Conservation (phyloP, 2,113 vertebrate species). For the Nycticryphes semicollaris region DNA sequence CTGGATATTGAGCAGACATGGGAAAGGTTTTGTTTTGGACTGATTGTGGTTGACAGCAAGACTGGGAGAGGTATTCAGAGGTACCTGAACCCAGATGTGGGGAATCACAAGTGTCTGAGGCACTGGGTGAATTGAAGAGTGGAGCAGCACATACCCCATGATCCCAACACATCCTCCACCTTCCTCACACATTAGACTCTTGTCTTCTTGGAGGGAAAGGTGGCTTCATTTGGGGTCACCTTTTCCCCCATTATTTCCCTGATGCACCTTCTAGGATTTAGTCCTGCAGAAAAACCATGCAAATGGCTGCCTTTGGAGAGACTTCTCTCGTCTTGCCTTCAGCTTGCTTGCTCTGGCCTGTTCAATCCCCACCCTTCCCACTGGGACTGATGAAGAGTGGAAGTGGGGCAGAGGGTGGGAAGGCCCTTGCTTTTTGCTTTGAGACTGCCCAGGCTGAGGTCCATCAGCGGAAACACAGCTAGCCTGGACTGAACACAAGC, state of each 20-base stretch:
- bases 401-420: neutral
- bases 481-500: fast-evolving
- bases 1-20: neutral
- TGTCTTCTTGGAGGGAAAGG: neutral
- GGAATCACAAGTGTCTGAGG: neutral
- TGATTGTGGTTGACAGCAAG: neutral
- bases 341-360: neutral
- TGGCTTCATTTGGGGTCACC: neutral
- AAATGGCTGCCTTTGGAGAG: neutral
- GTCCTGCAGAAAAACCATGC: neutral
- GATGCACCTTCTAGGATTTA: neutral
- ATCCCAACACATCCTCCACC: neutral
- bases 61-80: neutral
- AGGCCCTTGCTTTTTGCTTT: neutral
- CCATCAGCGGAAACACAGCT: neutral
- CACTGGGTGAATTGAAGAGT: neutral
- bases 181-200: neutral
- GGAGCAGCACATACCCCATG: neutral
- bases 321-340: neutral
- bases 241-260: neutral
- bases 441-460: fast-evolving
- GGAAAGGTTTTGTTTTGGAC: neutral
- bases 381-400: neutral
- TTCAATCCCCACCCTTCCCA: neutral
- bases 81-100: fast-evolving